These are phyloP conservation scores for Xiphias gladius DNA, from an alignment of 2,113 vertebrate species.

Conservation along the genomic window DNA sequence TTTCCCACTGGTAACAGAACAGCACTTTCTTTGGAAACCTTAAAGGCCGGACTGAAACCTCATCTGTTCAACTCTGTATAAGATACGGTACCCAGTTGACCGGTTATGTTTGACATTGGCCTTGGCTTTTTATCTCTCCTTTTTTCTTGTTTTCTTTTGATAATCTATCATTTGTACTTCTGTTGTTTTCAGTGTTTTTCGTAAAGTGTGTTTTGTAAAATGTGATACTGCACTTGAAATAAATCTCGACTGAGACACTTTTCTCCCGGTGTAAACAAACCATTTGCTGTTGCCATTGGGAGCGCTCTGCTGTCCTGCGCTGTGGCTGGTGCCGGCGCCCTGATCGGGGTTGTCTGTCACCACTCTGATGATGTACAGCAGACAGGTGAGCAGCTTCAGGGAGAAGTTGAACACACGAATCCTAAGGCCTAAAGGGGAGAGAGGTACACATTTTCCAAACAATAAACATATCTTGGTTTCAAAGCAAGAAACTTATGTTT, in stretches of 20 bases:
- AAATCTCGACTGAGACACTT: neutral
- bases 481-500: neutral
- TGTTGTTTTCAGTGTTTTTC: too few relatives aligned
- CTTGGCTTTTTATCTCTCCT: too few relatives aligned
- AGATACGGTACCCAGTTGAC: too few relatives aligned
- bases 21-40: too few relatives aligned
- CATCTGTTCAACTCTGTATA: too few relatives aligned
- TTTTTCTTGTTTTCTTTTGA: too few relatives aligned
- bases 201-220: neutral
- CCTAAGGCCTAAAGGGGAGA: constrained; percentile 86
- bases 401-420: constrained; percentile 98
- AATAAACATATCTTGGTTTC: neutral
- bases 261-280: constrained; percentile 44
- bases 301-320: constrained; percentile 45
- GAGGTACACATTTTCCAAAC: neutral
- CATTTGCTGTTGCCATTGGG: constrained; percentile 72
- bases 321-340: constrained; percentile 59
- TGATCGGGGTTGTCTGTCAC: constrained; percentile 90
- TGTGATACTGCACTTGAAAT: neutral
- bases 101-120: too few relatives aligned
- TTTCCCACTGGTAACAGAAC: too few relatives aligned
- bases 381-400: constrained; percentile 95
- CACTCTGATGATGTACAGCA: constrained; percentile 94
- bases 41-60: too few relatives aligned
- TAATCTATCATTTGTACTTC: neutral